Conservation (phyloP, 2,888 invertebrate genomes). For the Isoperla grammatica region DNA sequence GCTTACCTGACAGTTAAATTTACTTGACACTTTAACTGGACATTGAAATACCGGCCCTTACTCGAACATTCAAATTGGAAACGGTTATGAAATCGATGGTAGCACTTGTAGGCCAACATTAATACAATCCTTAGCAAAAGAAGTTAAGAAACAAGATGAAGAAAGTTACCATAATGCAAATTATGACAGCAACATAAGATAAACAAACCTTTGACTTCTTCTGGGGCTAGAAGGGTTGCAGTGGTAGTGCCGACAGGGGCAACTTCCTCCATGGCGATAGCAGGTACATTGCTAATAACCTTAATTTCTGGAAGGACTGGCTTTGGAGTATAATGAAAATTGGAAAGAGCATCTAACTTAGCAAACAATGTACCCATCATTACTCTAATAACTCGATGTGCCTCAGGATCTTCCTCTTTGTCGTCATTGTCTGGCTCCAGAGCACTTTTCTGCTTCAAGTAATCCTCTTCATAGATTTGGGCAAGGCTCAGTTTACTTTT, state of each 20-base stretch:
- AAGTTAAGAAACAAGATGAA: too few relatives aligned
- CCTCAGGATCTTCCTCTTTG: conserved; percentile 58
- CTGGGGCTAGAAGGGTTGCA: conserved; percentile 81
- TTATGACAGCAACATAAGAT: conserved; percentile 2
- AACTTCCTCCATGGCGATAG: conserved; percentile 91
- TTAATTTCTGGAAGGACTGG: conserved; percentile 78
- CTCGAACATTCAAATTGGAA: too few relatives aligned
- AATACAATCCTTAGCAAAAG: too few relatives aligned
- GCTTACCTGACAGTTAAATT: too few relatives aligned
- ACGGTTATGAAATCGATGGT: too few relatives aligned
- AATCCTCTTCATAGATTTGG: conserved; percentile 59
- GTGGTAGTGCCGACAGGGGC: conserved; percentile 85
- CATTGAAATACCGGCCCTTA: too few relatives aligned
- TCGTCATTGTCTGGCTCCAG: conserved; percentile 51
- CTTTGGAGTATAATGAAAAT: conserved; percentile 92
- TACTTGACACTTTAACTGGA: too few relatives aligned
- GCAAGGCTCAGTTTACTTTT: conserved; percentile 91
- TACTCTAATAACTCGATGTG: conserved; percentile 70
- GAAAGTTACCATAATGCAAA: too few relatives aligned
- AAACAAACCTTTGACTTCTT: conserved; percentile 70
- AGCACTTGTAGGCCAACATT: too few relatives aligned
- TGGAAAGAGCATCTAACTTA: conserved; percentile 86
- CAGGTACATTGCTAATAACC: conserved; percentile 85
- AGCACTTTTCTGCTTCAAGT: conserved; percentile 59
- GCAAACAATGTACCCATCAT: conserved; percentile 70